A percentile compares a stretch with the other conserved stretches of the same genome.
These are phyloP conservation scores for Hydrophis major DNA, from an alignment of 2,797 vertebrate genomes.

Conservation along the genomic window DNA sequence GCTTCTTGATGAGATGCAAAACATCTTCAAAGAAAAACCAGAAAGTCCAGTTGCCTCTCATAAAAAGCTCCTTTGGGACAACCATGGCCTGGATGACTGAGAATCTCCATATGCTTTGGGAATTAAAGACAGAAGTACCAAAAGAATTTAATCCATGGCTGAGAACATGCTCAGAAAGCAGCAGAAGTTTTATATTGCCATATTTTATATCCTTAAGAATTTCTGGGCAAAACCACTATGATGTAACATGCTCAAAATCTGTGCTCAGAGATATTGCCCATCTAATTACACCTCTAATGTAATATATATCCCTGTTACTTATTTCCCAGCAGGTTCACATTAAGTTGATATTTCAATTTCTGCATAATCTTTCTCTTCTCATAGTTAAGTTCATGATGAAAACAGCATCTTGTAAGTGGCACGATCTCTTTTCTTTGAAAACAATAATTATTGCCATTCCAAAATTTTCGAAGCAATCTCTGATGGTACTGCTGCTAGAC, in stretches of 20 bases:
- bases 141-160: constrained; percentile 49
- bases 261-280: background rate
- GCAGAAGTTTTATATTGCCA: constrained; percentile 7
- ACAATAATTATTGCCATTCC: constrained; percentile 35
- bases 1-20: too few species aligned
- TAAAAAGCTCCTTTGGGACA: too few species aligned
- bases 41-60: too few species aligned
- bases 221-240: constrained; percentile 3
- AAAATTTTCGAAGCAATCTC: constrained; percentile 40
- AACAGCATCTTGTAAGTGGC: constrained; percentile 31
- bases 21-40: too few species aligned
- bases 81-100: too few species aligned
- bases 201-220: constrained; percentile 14
- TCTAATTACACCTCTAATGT: constrained; percentile 6
- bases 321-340: constrained; percentile 6
- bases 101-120: background rate
- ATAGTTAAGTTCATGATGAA: constrained; percentile 16
- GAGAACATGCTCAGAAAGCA: constrained; percentile 10
- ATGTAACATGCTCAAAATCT: constrained; percentile 4
- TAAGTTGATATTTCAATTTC: constrained; percentile 11
- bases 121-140: constrained; percentile 37
- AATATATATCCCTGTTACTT: constrained; percentile 31
- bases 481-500: constrained; percentile 37
- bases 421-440: constrained; percentile 45
- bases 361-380: background rate